These are phyloP conservation scores for Lasaia peninsularis DNA, from an alignment of 1,140 invertebrate species.

Conservation along the genomic window DNA sequence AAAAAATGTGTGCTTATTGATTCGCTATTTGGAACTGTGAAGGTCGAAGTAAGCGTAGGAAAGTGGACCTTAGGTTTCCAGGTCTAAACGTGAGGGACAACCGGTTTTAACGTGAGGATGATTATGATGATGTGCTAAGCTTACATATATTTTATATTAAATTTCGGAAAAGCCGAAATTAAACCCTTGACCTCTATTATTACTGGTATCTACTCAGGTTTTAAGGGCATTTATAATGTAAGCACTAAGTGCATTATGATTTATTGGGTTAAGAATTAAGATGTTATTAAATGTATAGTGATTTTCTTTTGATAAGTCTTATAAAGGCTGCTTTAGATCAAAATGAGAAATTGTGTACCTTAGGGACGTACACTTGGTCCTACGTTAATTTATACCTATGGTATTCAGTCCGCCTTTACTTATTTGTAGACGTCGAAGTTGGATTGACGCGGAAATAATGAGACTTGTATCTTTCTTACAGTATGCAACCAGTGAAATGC, in stretches of 20 bases:
- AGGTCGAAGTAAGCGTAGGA: too few species aligned
- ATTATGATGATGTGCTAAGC: too few species aligned
- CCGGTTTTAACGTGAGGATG: too few species aligned
- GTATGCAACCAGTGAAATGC: slow-evolving; percentile 69
- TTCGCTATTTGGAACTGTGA: too few species aligned
- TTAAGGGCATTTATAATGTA: slow-evolving; percentile 44
- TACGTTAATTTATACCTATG: background rate
- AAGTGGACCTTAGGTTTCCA: too few species aligned
- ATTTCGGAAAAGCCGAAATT: too few species aligned
- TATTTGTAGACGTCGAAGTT: slow-evolving; percentile 52
- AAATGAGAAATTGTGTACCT: slow-evolving; percentile 12
- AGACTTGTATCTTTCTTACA: slow-evolving; percentile 66
- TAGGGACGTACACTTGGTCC: slow-evolving; percentile 1
- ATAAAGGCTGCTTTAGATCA: slow-evolving; percentile 7
- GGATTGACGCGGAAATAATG: slow-evolving; percentile 41
- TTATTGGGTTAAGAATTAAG: slow-evolving; percentile 39
- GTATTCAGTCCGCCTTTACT: slow-evolving; percentile 56
- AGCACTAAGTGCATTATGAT: slow-evolving; percentile 62
- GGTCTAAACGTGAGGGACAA: too few species aligned
- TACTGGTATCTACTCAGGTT: too few species aligned
- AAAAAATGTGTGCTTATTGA: too few species aligned
- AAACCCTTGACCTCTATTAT: too few species aligned
- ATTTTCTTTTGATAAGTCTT: slow-evolving; percentile 19
- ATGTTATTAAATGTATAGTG: slow-evolving; percentile 48
- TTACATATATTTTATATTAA: too few species aligned